Conservation (phyloP, 64 coral and sea anemone species). For the Montipora cactus region DNA sequence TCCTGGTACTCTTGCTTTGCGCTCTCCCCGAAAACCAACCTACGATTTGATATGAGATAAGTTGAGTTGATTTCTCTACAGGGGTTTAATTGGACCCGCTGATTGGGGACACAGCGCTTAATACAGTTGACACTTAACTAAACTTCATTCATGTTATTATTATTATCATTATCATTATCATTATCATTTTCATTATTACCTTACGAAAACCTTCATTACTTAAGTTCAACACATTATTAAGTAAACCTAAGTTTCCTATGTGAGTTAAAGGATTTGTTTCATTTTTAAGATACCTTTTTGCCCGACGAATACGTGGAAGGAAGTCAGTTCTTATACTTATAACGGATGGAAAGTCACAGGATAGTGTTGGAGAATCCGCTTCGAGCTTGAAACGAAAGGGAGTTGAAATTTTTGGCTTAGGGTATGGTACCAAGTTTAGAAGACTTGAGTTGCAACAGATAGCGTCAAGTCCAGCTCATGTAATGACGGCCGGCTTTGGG, state of each 20-base stretch:
- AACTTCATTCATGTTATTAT: no score
- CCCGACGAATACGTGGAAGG: constrained; percentile 23
- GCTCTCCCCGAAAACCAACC: no score
- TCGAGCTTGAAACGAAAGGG: constrained; percentile 14
- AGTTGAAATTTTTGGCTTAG: constrained; percentile 47
- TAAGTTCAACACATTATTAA: neutral
- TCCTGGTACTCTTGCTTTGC: no score
- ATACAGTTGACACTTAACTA: no score
- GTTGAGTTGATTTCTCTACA: no score
- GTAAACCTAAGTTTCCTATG: neutral
- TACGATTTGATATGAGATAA: no score
- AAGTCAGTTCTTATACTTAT: constrained; percentile 64
- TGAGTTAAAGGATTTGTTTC: neutral
- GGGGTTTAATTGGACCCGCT: no score
- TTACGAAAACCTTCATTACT: neutral
- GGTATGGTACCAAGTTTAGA: constrained; percentile 54
- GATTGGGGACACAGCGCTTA: no score
- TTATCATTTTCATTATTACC: no score
- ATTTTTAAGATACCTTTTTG: constrained; percentile 35
- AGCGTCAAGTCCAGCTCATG: constrained; percentile 50
- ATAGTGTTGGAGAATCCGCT: constrained; percentile 37
- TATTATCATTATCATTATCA: no score
- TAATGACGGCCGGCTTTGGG: constrained; percentile 50
- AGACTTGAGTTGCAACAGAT: constrained; percentile 46
- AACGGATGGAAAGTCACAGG: constrained; percentile 30